Evolutionary conservation across 2,113 vertebrate genomes (phyloP).

Genomic region (Gallinago undulata): DNA sequence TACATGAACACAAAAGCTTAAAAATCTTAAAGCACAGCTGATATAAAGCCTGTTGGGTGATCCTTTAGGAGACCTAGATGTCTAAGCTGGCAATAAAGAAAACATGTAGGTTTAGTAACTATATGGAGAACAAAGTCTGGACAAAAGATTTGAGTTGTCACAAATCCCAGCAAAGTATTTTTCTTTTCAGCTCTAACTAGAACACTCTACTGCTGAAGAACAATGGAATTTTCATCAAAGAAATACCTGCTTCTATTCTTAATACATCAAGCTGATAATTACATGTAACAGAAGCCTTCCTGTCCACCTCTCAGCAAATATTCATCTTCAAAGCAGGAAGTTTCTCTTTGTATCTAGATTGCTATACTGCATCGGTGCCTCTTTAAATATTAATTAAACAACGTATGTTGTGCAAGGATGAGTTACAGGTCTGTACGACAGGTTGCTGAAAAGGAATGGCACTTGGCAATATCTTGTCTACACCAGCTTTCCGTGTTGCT

Average conservation of each 20-base stretch:
- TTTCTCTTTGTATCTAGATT: not conserved
- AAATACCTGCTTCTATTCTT: not conserved
- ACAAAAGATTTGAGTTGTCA: not conserved
- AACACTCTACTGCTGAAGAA: not conserved
- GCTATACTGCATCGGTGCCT: not conserved
- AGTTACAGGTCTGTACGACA: not conserved
- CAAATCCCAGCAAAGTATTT: not conserved
- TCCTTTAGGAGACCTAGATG: not conserved
- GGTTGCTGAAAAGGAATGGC: not conserved
- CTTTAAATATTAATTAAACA: constrained; percentile 9
- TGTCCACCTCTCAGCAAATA: not conserved
- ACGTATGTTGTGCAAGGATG: not conserved
- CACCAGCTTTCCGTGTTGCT: not conserved
- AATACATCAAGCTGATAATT: not conserved
- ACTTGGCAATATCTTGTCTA: not conserved
- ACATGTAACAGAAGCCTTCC: not conserved
- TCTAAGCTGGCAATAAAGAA: not conserved
- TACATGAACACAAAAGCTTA: not conserved
- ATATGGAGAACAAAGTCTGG: not conserved
- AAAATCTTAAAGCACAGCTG: not conserved
- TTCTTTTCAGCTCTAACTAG: not conserved
- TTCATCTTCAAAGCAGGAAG: not conserved
- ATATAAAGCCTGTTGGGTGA: not conserved
- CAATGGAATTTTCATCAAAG: not conserved
- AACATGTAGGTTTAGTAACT: not conserved